phyloP scores from a whole-genome alignment of 2,797 vertebrate species.

The Phylloscopus collybita region DNA sequence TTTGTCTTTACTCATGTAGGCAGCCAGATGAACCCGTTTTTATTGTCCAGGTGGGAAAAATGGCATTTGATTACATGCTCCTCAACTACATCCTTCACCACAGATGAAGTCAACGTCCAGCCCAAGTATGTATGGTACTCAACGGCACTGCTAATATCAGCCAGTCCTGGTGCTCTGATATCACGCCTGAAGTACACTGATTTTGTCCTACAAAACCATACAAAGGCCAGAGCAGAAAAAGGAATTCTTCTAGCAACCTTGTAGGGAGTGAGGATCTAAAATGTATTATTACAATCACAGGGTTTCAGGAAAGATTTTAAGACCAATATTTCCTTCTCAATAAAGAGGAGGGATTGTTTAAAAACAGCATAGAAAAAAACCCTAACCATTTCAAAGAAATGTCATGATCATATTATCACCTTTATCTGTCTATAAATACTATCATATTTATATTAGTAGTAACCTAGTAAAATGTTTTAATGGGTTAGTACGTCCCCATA shows the following conservation, averaged over 20 bases:
- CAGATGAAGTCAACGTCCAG: background rate
- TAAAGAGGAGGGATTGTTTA: background rate
- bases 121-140: background rate
- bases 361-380: background rate
- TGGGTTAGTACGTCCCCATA: rapidly evolving
- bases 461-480: background rate
- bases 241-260: background rate
- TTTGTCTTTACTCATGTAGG: background rate
- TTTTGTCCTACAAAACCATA: background rate
- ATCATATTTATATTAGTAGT: background rate
- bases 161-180: background rate
- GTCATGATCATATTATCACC: rapidly evolving
- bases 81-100: background rate
- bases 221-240: background rate
- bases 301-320: background rate
- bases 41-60: background rate
- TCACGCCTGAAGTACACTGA: background rate
- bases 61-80: background rate
- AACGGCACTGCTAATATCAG: background rate
- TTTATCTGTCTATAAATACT: background rate
- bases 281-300: background rate
- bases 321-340: background rate
- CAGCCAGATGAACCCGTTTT: background rate
- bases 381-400: background rate
- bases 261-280: background rate